phyloP scores from a whole-genome alignment of 2,888 invertebrate species.

The Zygaena filipendulae region DNA sequence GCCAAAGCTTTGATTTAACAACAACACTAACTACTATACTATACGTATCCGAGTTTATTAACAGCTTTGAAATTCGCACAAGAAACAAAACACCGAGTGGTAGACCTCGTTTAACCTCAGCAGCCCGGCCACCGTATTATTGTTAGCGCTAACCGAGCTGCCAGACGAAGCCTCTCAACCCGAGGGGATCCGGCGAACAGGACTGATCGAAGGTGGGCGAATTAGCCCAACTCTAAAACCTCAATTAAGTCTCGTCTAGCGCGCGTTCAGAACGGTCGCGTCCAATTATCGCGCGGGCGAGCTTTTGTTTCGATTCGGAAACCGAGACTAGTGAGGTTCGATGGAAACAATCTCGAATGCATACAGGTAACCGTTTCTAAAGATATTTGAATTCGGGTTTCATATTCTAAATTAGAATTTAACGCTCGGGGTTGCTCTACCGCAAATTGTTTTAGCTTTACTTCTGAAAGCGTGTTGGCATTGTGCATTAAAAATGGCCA shows the following conservation, averaged over 20 bases:
- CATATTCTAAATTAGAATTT: background rate
- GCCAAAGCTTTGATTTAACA: no score
- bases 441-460: no score
- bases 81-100: slow-evolving; percentile 37
- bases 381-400: no score
- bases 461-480: background rate
- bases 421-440: no score
- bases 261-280: slow-evolving; percentile 61
- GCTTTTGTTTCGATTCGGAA: slow-evolving; percentile 54
- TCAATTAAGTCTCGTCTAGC: slow-evolving; percentile 68
- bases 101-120: slow-evolving; percentile 44
- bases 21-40: no score
- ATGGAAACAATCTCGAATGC: slow-evolving; percentile 26
- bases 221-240: slow-evolving; percentile 67
- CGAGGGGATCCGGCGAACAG: slow-evolving; percentile 30
- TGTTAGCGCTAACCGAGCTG: slow-evolving; percentile 36
- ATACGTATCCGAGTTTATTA: no score
- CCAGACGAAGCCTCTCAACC: slow-evolving; percentile 48
- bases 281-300: slow-evolving; percentile 61
- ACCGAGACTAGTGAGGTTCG: slow-evolving; percentile 27
- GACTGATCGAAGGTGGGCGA: slow-evolving; percentile 61
- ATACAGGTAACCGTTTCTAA: slow-evolving; percentile 15
- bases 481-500: slow-evolving; percentile 32
- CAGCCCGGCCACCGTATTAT: slow-evolving; percentile 27
- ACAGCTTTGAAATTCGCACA: no score